Evolutionary conservation across 92 coral and sea anemone genomes (phyloP), one percentile per base, ranked within the genome.

Genomic region (Blastomussa wellsi): DNA sequence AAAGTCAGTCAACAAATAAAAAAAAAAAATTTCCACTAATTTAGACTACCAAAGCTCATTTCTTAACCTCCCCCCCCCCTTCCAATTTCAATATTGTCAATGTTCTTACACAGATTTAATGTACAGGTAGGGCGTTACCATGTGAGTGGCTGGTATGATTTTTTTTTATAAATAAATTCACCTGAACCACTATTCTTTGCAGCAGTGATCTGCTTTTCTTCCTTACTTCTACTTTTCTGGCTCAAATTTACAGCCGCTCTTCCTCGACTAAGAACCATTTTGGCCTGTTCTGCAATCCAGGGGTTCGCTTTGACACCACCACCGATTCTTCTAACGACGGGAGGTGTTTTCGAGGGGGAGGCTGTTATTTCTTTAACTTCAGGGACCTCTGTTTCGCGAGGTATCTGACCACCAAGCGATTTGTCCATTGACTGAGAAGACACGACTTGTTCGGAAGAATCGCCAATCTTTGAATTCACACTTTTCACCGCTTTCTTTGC

Each of bases 211-310:
- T 72, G 66, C 7, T 68, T 81, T 7, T 60, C 89, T 33, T 71
- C 82, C 47, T 80, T 84, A 76, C 74, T 90, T 59, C 78, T 83
- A 44, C 88, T 70, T 36, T 76, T 87, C 24, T 91, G 92, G 39
- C 92, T 89, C 37, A 92, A 62, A 55, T 74, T 83, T 57, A 96
- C 84, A 0, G 96, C 99, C 17, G 90, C 93, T 39, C 86, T 89
- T 0, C 99, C 99, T 49, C 99, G 84, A 65, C 95, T 94, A 11
- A 92, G 92, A 39, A 96, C 99, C 31, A 71, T 86, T 68, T 83
- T 96, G 11, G 99, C 99, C 80, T 96, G 99, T 35, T 96, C 99
- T 52, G 96, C 92, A 13, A 96, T 94, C 99, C 99, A 96, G 7
- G 99, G 98, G 49, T 96, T 91, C 41, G 80, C 76, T 88, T 94